These are phyloP conservation scores for Fulica atra DNA, from an alignment of 2,113 vertebrate genomes.

Conservation along the genomic window DNA sequence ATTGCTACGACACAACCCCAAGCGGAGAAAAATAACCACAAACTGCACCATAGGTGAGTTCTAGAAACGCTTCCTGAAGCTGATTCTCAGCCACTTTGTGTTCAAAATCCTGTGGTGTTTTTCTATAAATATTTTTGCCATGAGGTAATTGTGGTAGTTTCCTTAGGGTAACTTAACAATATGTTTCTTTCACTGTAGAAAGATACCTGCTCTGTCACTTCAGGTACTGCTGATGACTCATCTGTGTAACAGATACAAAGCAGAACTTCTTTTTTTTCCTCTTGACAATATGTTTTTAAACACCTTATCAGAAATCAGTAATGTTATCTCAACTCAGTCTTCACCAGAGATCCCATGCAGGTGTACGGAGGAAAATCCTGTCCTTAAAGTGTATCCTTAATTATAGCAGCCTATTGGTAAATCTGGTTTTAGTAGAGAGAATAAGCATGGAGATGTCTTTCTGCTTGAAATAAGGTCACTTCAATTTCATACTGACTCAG, in stretches of 20 bases:
- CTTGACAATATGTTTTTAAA: not conserved
- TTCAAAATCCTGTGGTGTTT: not conserved
- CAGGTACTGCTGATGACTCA: not conserved
- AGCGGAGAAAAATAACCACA: slow-evolving; percentile 97
- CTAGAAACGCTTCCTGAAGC: not conserved
- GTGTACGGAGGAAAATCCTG: not conserved
- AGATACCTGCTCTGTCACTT: not conserved
- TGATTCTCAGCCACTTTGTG: not conserved
- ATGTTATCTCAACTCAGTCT: not conserved
- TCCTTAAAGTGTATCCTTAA: not conserved
- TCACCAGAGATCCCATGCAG: not conserved
- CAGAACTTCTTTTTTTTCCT: not conserved
- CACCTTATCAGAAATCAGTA: not conserved
- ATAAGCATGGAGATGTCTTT: not conserved
- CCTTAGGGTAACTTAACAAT: not conserved
- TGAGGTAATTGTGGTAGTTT: not conserved
- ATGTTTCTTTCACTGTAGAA: not conserved
- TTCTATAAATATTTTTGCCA: not conserved
- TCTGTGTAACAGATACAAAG: not conserved
- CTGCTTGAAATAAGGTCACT: not conserved
- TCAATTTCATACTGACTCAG: not conserved
- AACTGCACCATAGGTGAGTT: slow-evolving; percentile 97
- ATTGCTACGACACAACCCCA: slow-evolving; percentile 97
- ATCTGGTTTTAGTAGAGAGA: not conserved
- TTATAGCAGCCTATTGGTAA: not conserved